Percentiles rank a stretch among this genome's conserved stretches.
phyloP scores from a whole-genome alignment of 2,113 vertebrate genomes.

The Eublepharis macularius region DNA sequence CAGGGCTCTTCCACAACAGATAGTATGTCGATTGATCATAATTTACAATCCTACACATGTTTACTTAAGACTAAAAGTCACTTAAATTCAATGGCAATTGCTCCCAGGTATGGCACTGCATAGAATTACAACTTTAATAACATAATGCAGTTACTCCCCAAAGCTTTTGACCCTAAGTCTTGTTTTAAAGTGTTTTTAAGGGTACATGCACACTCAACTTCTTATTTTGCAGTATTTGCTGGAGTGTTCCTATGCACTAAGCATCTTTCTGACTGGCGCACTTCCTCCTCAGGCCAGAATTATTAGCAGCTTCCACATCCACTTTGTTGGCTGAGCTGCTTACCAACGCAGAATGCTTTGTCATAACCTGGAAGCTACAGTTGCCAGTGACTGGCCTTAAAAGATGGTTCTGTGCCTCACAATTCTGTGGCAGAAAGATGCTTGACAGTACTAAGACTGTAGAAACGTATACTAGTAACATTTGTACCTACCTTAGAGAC shows the following conservation, averaged over 20 bases:
- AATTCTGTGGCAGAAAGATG: not conserved
- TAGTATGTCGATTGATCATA: not conserved
- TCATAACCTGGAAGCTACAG: conserved; percentile 17
- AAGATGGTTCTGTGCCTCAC: not conserved
- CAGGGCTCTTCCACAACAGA: not conserved
- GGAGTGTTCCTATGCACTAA: conserved; percentile 20
- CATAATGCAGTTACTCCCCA: not conserved
- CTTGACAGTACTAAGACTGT: not conserved
- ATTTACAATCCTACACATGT: not conserved
- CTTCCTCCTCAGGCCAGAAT: conserved; percentile 29
- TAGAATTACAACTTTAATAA: not conserved
- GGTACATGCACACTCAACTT: not conserved
- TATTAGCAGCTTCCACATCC: conserved; percentile 1
- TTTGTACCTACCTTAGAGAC: not conserved
- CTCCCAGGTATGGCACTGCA: no score
- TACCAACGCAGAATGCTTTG: not conserved
- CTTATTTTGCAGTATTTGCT: not conserved
- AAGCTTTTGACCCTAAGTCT: not conserved
- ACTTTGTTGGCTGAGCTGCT: conserved; percentile 8
- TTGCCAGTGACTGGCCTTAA: not conserved
- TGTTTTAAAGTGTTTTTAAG: not conserved
- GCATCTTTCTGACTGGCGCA: not conserved
- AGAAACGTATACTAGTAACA: no score
- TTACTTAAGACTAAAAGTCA: not conserved
- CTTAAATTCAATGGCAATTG: not conserved